Conservation (phyloP, 2,113 vertebrate genomes). For the Maccullochella peelii region DNA sequence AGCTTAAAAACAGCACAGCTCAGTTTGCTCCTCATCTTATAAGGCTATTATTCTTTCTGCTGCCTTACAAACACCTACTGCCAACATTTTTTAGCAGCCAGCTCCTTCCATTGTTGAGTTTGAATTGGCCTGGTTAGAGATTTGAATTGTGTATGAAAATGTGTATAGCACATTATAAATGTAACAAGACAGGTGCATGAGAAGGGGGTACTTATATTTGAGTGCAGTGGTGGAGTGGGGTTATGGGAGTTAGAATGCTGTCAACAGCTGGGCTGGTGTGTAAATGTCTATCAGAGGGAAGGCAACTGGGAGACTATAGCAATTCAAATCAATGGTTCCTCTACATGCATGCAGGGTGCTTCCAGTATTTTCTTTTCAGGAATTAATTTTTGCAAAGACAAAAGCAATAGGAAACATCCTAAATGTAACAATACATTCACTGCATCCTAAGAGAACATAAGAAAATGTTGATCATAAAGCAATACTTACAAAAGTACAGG, state of each 20-base stretch:
- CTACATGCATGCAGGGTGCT: not conserved
- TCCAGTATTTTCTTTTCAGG: conserved; percentile 13
- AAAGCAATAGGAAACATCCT: conserved; percentile 4
- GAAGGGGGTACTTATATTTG: conserved; percentile 13
- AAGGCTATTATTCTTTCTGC: not conserved
- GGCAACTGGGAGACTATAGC: conserved; percentile 10
- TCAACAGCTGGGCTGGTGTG: conserved; percentile 39
- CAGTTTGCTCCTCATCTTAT: conserved; percentile 13
- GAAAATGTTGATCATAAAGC: not conserved
- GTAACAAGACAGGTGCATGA: not conserved
- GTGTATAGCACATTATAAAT: conserved; percentile 5
- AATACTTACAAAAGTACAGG: not conserved
- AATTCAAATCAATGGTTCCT: conserved; percentile 22
- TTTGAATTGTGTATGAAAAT: not conserved
- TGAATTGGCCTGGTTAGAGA: conserved; percentile 6
- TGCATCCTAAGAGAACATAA: not conserved
- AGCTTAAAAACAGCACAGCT: not conserved
- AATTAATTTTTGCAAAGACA: conserved; percentile 17
- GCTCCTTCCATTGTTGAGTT: conserved; percentile 1
- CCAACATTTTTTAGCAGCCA: conserved; percentile 6
- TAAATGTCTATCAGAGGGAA: conserved; percentile 30
- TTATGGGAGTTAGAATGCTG: conserved; percentile 16
- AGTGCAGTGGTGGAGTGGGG: not conserved
- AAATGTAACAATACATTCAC: not conserved
- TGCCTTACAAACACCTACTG: conserved; percentile 8